phyloP scores from a whole-genome alignment of 2,888 invertebrate genomes.

The Aleiodes alternator region DNA sequence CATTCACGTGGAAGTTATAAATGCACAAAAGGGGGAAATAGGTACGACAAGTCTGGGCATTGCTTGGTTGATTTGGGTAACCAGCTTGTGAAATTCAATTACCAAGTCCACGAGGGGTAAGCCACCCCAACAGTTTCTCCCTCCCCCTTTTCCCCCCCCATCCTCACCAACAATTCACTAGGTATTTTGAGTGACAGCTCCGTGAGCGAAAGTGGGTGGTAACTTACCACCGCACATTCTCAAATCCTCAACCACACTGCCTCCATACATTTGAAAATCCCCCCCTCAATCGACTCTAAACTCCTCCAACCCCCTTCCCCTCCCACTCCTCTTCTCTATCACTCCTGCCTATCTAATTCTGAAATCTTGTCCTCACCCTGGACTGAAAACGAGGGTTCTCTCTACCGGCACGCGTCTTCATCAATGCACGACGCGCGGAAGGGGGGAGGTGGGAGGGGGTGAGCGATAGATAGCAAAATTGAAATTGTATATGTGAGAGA shows the following conservation, averaged over 20 bases:
- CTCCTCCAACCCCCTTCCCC: constrained; percentile 2
- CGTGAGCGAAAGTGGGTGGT: constrained; percentile 67
- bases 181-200: constrained; percentile 71
- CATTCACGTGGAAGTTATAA: constrained; percentile 16
- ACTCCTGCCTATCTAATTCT: constrained; percentile 64
- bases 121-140: constrained; percentile 31
- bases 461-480: constrained; percentile 69
- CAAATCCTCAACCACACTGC: constrained; percentile 40
- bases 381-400: constrained; percentile 28
- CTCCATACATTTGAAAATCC: background rate
- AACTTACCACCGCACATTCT: constrained; percentile 34
- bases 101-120: constrained; percentile 69
- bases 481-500: constrained; percentile 63
- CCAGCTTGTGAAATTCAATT: constrained; percentile 76
- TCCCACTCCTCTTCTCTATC: constrained; percentile 1
- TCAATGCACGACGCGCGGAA: background rate
- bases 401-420: constrained; percentile 53
- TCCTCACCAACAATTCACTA: constrained; percentile 32
- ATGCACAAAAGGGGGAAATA: constrained; percentile 45
- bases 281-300: constrained; percentile 3
- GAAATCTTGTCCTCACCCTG: constrained; percentile 58
- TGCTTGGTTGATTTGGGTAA: constrained; percentile 71
- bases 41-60: constrained; percentile 43
- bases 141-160: constrained; percentile 1
- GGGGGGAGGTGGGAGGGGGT: background rate